Percentiles rank a stretch among this genome's conserved stretches.
phyloP scores from a whole-genome alignment of 2,888 invertebrate genomes.

The Tyria jacobaeae region DNA sequence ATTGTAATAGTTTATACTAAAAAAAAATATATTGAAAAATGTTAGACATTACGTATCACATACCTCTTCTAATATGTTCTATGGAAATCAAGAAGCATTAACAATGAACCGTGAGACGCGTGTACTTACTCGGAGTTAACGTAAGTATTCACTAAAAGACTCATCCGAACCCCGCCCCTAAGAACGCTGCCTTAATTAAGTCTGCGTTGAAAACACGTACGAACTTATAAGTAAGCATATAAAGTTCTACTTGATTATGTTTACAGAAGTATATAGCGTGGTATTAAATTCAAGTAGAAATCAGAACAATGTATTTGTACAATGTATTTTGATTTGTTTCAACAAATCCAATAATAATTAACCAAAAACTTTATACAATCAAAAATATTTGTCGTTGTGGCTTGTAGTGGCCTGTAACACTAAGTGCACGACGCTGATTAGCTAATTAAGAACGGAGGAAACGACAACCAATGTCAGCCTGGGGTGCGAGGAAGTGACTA shows the following conservation, averaged over 20 bases:
- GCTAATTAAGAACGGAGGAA: no score
- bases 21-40: no score
- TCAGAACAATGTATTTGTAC: no score
- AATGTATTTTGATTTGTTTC: no score
- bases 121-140: constrained; percentile 75
- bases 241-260: constrained; percentile 4
- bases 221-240: constrained; percentile 5
- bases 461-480: no score
- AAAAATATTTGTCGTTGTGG: no score
- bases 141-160: constrained; percentile 74
- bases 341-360: no score
- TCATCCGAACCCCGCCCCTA: constrained; percentile 60
- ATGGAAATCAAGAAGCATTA: constrained; percentile 55
- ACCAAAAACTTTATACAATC: no score
- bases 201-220: constrained; percentile 23
- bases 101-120: constrained; percentile 69
- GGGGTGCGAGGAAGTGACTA: no score
- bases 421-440: no score
- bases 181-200: constrained; percentile 59
- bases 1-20: no score
- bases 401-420: no score
- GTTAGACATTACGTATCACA: not conserved
- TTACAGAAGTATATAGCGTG: not conserved
- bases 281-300: not conserved
- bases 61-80: constrained; percentile 39